Evolutionary conservation across 2,113 vertebrate species (phyloP).

Genomic region (Chitala chitala): DNA sequence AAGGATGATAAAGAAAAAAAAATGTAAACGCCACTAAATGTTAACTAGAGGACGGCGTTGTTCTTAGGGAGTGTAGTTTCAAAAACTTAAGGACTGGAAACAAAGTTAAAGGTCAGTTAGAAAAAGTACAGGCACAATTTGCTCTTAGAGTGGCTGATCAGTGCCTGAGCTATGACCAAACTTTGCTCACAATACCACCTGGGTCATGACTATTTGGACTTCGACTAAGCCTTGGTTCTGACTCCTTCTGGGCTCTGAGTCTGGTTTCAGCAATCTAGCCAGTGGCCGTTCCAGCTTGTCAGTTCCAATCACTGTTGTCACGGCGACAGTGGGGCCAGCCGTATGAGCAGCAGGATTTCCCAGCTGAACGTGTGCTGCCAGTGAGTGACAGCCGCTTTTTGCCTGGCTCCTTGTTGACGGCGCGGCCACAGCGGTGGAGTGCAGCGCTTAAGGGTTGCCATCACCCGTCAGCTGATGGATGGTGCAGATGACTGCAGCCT

Average conservation of each 20-base stretch:
- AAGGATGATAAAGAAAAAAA: not conserved
- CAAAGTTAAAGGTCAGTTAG: not conserved
- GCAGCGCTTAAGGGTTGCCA: not conserved
- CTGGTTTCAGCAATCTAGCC: not conserved
- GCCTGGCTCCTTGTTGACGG: not conserved
- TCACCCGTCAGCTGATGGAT: not conserved
- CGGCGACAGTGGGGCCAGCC: too few species aligned
- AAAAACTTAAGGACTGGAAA: not conserved
- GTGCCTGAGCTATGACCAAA: not conserved
- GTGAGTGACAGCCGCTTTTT: not conserved
- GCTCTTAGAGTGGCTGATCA: too few species aligned
- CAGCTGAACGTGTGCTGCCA: not conserved
- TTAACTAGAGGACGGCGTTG: not conserved
- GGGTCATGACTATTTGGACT: too few species aligned
- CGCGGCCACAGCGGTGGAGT: not conserved
- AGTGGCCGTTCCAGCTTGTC: not conserved
- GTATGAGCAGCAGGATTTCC: not conserved
- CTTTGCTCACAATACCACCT: too few species aligned
- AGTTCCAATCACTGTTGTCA: not conserved
- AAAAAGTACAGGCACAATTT: too few species aligned
- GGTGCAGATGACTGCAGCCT: not conserved
- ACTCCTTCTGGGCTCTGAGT: not conserved
- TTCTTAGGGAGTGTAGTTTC: not conserved
- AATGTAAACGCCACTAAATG: not conserved
- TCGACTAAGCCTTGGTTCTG: not conserved